Conservation (phyloP, 1,140 invertebrate genomes). For the Eupeodes corollae region DNA sequence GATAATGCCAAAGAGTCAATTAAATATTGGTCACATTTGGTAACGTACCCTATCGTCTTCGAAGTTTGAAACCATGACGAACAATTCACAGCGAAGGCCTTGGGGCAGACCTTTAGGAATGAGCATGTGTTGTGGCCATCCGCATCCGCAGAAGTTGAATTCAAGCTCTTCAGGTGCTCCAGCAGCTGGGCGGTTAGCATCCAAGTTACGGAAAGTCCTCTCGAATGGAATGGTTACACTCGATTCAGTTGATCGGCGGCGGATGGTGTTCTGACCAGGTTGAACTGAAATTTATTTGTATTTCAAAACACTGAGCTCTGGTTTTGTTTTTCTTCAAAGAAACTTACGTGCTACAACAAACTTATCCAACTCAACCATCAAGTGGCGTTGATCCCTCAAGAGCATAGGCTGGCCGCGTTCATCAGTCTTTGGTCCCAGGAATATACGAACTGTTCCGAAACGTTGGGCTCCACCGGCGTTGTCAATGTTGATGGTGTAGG, state of each 20-base stretch:
- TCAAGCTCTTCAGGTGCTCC: conserved; percentile 42
- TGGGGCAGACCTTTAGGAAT: conserved; percentile 58
- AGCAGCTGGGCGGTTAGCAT: conserved; percentile 42
- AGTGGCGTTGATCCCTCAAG: conserved; percentile 51
- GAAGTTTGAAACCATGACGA: conserved; percentile 72
- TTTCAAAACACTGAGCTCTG: too few species aligned
- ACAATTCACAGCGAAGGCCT: conserved; percentile 59
- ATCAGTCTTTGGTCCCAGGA: conserved; percentile 57
- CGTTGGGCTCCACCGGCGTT: conserved; percentile 45
- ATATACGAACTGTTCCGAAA: conserved; percentile 62
- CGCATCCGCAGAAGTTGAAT: conserved; percentile 75
- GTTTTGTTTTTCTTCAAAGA: too few species aligned
- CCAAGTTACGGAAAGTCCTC: conserved; percentile 53
- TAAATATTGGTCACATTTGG: too few species aligned
- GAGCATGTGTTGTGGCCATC: conserved; percentile 78
- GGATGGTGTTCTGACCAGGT: conserved; percentile 51
- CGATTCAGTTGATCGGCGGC: conserved; percentile 48
- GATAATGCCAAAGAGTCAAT: neutral
- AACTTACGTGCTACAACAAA: conserved; percentile 51
- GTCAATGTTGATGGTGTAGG: conserved; percentile 50
- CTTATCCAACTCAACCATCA: conserved; percentile 71
- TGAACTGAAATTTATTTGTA: conserved; percentile 45
- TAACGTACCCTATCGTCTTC: conserved; percentile 51
- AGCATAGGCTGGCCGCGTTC: conserved; percentile 51
- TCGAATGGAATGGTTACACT: conserved; percentile 64